Conservation (phyloP, 2,888 invertebrate species). For the Ectemnius continuus region DNA sequence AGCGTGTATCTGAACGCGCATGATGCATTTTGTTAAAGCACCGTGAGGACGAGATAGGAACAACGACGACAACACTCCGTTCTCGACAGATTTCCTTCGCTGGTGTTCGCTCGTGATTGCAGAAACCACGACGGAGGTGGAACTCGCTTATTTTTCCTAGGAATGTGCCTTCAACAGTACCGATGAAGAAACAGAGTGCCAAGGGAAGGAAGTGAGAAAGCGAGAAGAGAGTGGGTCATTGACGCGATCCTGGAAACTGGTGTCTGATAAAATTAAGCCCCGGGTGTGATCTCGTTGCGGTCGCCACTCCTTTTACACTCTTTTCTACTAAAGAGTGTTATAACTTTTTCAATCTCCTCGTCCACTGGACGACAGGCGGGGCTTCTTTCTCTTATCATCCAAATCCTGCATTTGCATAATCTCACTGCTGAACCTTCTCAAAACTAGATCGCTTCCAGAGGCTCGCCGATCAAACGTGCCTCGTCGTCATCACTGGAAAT, state of each 20-base stretch:
- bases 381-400: too few relatives aligned
- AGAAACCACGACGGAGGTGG: conserved; percentile 25
- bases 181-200: conserved; percentile 11
- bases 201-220: conserved; percentile 9
- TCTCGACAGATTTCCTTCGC: conserved; percentile 23
- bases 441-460: too few relatives aligned
- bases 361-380: too few relatives aligned
- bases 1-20: too few relatives aligned
- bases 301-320: background rate
- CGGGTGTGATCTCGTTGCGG: conserved; percentile 9
- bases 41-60: background rate
- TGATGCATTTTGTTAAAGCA: conserved; percentile 20
- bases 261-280: conserved; percentile 49
- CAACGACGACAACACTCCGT: too few relatives aligned
- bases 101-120: conserved; percentile 35
- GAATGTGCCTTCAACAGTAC: conserved; percentile 34
- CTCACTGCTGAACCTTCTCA: too few relatives aligned
- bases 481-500: too few relatives aligned
- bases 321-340: background rate
- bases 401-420: too few relatives aligned
- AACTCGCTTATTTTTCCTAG: conserved; percentile 59
- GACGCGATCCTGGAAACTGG: conserved; percentile 45
- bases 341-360: too few relatives aligned
- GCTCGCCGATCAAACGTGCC: too few relatives aligned
- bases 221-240: conserved; percentile 27